Conservation (phyloP, 2,113 vertebrate genomes). For the Girardinichthys multiradiatus region DNA sequence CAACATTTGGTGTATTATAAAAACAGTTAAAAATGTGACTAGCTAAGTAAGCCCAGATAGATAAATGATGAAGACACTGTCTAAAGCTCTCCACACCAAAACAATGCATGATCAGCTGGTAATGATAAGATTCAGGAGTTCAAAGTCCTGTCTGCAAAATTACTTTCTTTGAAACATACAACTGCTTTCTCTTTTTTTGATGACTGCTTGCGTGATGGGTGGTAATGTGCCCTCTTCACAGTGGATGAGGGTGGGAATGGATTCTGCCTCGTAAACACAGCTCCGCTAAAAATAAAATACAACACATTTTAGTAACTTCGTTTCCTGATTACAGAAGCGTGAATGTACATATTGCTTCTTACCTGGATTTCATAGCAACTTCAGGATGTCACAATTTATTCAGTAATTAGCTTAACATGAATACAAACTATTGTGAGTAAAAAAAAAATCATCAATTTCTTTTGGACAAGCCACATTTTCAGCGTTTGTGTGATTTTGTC, state of each 20-base stretch:
- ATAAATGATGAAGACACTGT: neutral
- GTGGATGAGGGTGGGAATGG: conserved; percentile 59
- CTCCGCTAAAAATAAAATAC: conserved; percentile 52
- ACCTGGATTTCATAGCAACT: conserved; percentile 76
- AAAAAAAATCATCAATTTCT: neutral
- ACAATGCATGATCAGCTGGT: neutral
- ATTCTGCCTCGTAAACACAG: conserved; percentile 74
- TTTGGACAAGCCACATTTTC: neutral
- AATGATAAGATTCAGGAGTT: neutral
- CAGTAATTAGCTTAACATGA: neutral
- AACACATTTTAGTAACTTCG: neutral
- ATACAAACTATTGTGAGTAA: neutral
- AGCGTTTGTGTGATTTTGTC: neutral
- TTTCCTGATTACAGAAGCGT: neutral
- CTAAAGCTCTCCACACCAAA: neutral
- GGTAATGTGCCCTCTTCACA: conserved; percentile 59
- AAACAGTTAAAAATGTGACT: neutral
- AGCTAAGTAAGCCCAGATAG: neutral
- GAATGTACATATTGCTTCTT: conserved; percentile 12
- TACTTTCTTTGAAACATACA: conserved; percentile 37
- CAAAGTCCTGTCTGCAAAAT: neutral
- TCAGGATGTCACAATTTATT: neutral
- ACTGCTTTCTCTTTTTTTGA: conserved; percentile 68
- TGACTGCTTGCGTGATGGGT: conserved; percentile 61
- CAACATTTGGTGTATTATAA: neutral